Base-by-base conservation (phyloP, 2,797 vertebrate species). In the Gadopsis marmoratus region DNA sequence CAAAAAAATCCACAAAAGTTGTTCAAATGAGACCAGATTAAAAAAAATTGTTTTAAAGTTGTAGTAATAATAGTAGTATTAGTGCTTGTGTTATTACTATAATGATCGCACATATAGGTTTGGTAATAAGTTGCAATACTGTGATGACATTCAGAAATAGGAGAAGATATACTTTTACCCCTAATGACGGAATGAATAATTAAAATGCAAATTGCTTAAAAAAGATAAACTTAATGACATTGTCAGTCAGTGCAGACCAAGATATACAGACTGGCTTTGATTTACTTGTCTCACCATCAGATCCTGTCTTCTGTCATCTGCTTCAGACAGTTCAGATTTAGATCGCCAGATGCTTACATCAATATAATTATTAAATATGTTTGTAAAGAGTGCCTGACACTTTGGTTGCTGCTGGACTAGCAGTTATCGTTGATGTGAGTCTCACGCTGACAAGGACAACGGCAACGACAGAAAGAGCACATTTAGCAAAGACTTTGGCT, bases 1-100 rank as follows among this genome's bases (percentile, higher is more conserved):
- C 55, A 56, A 76, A 13, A 41, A 29, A 72, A 64, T 72, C 76
- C 60, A 79, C 23, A 65, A 48, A 73, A 73, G 56, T 69, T 72
- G 9, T 50, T 71, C 6, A 35, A 37, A 56, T 58, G 23, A 54
- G 10, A 39, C 3, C 10, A n/a, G 47, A 29, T 2, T 19, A 29
- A n/a, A 56, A 62, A 33, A 45, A 51, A 5, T 17, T 26, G 29
- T 26, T 47, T 26, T 26, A 26, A 26, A 37, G 35, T 29, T n/a
- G 19, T 61, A 43, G 50, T 47, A 21, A 6, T 26, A 3, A 19
- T n/a, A 5, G 1, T 10, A 16, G 54, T 21, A n/a, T 29, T 26
- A 63, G 9, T 60, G 23, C 51, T 53, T 60, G n/a, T 56, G 21
- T 53, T 33, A 6, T 62, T 33, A n/a, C 62, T 26, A 12, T 7